phyloP scores from a whole-genome alignment of 64 coral and sea anemone species.

The Pachyseris speciosa region DNA sequence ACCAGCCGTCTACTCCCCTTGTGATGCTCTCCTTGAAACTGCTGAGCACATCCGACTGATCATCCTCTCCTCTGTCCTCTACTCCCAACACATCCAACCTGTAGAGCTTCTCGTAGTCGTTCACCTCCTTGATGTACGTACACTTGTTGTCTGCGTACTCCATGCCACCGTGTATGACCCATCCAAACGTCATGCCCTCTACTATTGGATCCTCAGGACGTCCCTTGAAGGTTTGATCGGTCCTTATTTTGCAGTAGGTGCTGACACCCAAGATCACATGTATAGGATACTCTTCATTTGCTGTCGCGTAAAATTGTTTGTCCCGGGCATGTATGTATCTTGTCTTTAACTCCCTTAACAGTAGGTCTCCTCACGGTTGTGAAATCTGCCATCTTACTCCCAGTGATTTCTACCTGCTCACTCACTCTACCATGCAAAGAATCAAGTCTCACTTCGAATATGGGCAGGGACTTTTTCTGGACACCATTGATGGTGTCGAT shows the following conservation, averaged over 20 bases:
- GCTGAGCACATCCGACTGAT: slow-evolving; percentile 24
- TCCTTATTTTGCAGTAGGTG: slow-evolving; percentile 54
- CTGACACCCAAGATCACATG: slow-evolving; percentile 38
- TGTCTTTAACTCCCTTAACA: slow-evolving; percentile 40
- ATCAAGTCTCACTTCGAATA: slow-evolving; percentile 56
- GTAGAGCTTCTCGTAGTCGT: slow-evolving; percentile 39
- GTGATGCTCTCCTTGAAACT: slow-evolving; percentile 65
- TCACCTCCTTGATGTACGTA: slow-evolving; percentile 20
- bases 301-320: slow-evolving; percentile 38
- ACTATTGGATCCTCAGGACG: slow-evolving; percentile 49
- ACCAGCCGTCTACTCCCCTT: slow-evolving; percentile 24
- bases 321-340: slow-evolving; percentile 47
- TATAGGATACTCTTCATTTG: slow-evolving; percentile 46
- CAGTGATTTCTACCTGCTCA: slow-evolving; percentile 22
- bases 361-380: slow-evolving; percentile 32
- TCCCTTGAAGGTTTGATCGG: slow-evolving; percentile 50
- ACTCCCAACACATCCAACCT: slow-evolving; percentile 38
- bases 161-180: slow-evolving; percentile 47
- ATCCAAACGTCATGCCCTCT: slow-evolving; percentile 63
- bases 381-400: slow-evolving; percentile 18
- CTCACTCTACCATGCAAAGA: neutral
- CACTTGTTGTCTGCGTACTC: slow-evolving; percentile 23
- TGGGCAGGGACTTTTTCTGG: slow-evolving; percentile 61
- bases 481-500: slow-evolving; percentile 59
- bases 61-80: slow-evolving; percentile 52